Evolutionary conservation across 2,888 invertebrate species (phyloP).

Genomic region (Augochlorella aurata): DNA sequence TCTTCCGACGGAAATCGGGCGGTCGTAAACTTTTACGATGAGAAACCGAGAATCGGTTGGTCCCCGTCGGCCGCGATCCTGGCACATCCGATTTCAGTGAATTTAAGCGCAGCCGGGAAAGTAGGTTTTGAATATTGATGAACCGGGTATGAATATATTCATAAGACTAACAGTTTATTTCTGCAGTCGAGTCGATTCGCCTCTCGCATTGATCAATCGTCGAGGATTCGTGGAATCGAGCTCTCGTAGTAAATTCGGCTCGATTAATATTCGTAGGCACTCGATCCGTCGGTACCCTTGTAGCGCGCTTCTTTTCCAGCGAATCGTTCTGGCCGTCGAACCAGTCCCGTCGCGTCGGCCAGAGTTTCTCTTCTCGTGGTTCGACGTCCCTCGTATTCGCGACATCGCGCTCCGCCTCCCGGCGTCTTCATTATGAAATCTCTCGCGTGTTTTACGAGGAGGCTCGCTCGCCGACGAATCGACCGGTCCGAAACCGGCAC

Average conservation of each 20-base stretch:
- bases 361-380: slow-evolving; percentile 7
- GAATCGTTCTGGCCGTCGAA: slow-evolving; percentile 18
- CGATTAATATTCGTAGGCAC: slow-evolving; percentile 59
- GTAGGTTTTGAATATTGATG: slow-evolving; percentile 71
- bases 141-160: slow-evolving; percentile 68
- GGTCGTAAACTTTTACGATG: slow-evolving; percentile 47
- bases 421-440: slow-evolving; percentile 55
- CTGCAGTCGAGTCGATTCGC: slow-evolving; percentile 64
- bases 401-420: slow-evolving; percentile 25
- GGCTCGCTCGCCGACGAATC: slow-evolving; percentile 25
- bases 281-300: slow-evolving; percentile 3
- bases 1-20: slow-evolving; percentile 12
- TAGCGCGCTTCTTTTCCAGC: not conserved
- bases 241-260: slow-evolving; percentile 40
- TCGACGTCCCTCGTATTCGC: slow-evolving; percentile 9
- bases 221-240: slow-evolving; percentile 36
- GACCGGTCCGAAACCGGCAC: slow-evolving; percentile 19
- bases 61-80: slow-evolving; percentile 27
- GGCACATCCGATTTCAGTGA: slow-evolving; percentile 60
- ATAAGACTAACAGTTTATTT: slow-evolving; percentile 70
- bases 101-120: slow-evolving; percentile 64
- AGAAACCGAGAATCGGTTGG: slow-evolving; percentile 47
- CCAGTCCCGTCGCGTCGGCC: slow-evolving; percentile 12
- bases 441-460: slow-evolving; percentile 46
- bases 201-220: slow-evolving; percentile 65